A percentile compares a stretch with the other conserved stretches of the same genome.
phyloP scores from a whole-genome alignment of 2,113 vertebrate species.

The Tragelaphus imberbis region DNA sequence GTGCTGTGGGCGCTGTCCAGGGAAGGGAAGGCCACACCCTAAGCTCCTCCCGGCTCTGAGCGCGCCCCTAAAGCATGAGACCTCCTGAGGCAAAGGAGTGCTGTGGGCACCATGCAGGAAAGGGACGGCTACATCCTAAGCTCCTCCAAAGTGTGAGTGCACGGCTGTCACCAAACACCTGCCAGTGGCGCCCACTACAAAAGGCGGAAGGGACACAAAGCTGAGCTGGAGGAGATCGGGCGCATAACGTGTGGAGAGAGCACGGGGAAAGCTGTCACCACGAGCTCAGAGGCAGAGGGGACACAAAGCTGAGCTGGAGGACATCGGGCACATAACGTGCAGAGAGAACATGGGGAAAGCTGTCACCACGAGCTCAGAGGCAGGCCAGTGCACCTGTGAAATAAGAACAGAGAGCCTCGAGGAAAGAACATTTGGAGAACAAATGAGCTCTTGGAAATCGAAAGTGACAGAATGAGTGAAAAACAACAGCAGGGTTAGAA shows the following conservation, averaged over 20 bases:
- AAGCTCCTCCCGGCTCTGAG: neutral
- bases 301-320: neutral
- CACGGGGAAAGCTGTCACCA: neutral
- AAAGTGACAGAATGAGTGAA: neutral
- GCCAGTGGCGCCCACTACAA: too few species aligned
- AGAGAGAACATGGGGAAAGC: neutral
- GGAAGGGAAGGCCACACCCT: neutral
- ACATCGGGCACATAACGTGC: neutral
- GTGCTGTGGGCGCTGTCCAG: neutral
- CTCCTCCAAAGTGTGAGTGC: accelerated
- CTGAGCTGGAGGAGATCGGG: neutral
- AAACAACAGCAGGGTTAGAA: neutral
- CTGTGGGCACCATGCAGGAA: neutral
- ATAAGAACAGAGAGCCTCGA: accelerated
- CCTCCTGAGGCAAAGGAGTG: neutral
- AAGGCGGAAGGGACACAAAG: neutral
- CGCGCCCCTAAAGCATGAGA: too few species aligned
- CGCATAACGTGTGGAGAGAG: neutral
- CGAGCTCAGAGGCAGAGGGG: too few species aligned
- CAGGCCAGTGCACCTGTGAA: accelerated
- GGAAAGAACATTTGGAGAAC: neutral
- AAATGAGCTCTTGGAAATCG: neutral
- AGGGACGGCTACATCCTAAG: neutral
- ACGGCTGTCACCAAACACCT: neutral
- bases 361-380: too few species aligned